Evolutionary conservation across 2,888 invertebrate species (phyloP), one percentile per base, ranked within the genome.

Genomic region (Prenolepis imparis): DNA sequence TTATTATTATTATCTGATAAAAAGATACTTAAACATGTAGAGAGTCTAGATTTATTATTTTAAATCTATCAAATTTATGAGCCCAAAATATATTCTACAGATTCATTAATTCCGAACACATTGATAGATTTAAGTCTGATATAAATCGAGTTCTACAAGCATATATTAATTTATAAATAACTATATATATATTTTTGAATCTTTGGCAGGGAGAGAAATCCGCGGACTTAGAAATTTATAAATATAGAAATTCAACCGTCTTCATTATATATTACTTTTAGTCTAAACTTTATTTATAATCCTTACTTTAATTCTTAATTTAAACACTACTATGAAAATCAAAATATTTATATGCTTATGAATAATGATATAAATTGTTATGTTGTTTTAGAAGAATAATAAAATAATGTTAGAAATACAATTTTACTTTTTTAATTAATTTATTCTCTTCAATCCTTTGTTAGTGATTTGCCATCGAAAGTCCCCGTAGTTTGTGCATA

Each of bases 381-480:
- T 67, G 9, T 55, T 39, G n/a, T 55, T 12, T 8, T 18, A 72
- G 11, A 18, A 39, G 11, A 55, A 9, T 28, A 3, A 52, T 39
- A 32, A 55, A 15, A 28, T 41, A n/a, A 52, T 48, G 18, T 52
- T 21, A 72, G 18, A 11, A 52, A 6, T 66, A 5, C 9, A 3
- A n/a, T 32, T 55, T 55, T 4, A 55, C n/a, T 39, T 28, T 39
- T 28, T 55, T 8, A 24, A 39, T 77, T 15, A 48, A 11, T 78
- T 59, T 12, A 36, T 41, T 77, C 3, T 39, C 15, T 39, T 39
- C 18, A 15, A 39, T 39, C n/a, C 55, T 24, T 77, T n/a, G 28
- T 15, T 57, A 11, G n/a, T 41, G 52, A 70, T 24, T 80, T 70
- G 52, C 81, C 81, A 64, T 55, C 77, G 63, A 63, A 48, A 55